phyloP scores from a whole-genome alignment of 2,113 vertebrate species.

The Bungarus multicinctus region DNA sequence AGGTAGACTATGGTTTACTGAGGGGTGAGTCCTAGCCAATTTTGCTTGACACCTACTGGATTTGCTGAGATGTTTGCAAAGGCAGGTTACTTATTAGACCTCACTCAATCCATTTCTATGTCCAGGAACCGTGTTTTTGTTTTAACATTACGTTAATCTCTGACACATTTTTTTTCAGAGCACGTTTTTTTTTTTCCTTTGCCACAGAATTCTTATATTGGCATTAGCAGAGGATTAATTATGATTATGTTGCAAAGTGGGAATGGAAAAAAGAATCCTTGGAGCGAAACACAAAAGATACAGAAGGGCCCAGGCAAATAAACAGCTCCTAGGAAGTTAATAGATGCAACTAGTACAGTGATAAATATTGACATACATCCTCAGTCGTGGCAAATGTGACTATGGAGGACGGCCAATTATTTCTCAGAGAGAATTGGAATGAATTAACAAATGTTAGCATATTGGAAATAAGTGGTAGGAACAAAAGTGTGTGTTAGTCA shows the following conservation, averaged over 20 bases:
- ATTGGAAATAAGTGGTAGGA: background rate
- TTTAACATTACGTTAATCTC: background rate
- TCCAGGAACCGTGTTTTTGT: background rate
- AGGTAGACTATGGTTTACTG: background rate
- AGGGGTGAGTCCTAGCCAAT: background rate
- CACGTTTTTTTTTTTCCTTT: background rate
- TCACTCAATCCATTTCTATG: background rate
- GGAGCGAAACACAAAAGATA: background rate
- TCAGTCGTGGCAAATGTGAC: background rate
- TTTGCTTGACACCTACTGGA: background rate
- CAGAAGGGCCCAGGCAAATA: background rate
- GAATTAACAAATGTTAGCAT: background rate
- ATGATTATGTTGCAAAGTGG: background rate
- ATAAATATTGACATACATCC: background rate
- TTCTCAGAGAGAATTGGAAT: background rate
- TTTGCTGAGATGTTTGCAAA: background rate
- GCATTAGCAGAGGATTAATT: conserved; percentile 6
- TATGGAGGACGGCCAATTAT: background rate
- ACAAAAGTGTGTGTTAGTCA: background rate
- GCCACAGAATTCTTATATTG: background rate
- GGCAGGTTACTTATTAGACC: background rate
- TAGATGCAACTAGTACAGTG: background rate
- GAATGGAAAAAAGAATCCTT: background rate
- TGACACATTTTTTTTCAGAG: background rate
- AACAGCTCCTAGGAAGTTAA: background rate